phyloP scores from a whole-genome alignment of 2,888 invertebrate species.

The Pammene fasciana region DNA sequence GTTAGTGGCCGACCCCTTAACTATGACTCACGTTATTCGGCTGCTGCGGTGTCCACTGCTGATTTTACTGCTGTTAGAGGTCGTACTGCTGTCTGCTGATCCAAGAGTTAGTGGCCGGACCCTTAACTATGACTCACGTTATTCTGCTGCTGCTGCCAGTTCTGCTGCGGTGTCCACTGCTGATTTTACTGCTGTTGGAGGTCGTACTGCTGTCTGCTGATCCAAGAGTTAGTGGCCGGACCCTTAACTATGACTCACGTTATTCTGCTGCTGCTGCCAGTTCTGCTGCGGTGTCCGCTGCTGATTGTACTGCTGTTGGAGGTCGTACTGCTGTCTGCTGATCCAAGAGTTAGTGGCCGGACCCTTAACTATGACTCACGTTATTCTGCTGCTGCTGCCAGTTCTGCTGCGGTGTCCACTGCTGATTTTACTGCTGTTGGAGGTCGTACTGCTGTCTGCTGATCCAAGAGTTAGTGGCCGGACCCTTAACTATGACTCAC shows the following conservation, averaged over 20 bases:
- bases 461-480: too few relatives aligned
- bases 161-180: conserved; percentile 56
- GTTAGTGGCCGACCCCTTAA: too few relatives aligned
- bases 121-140: conserved; percentile 7
- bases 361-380: not conserved
- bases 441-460: conserved; percentile 69
- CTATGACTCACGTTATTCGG: conserved; percentile 42
- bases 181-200: conserved; percentile 73
- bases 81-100: too few relatives aligned
- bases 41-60: conserved; percentile 59
- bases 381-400: conserved; percentile 56
- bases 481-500: not conserved
- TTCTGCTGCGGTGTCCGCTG: conserved; percentile 56
- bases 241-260: not conserved
- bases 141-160: conserved; percentile 56
- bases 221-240: too few relatives aligned
- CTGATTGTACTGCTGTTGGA: conserved; percentile 72
- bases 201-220: conserved; percentile 70
- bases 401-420: conserved; percentile 53
- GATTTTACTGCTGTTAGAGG: conserved; percentile 73
- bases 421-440: conserved; percentile 73
- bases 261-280: conserved; percentile 56
- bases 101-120: too few relatives aligned
- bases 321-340: conserved; percentile 69
- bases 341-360: too few relatives aligned